These are phyloP conservation scores for Pandion haliaetus DNA, from an alignment of 2,113 vertebrate species.

Conservation along the genomic window DNA sequence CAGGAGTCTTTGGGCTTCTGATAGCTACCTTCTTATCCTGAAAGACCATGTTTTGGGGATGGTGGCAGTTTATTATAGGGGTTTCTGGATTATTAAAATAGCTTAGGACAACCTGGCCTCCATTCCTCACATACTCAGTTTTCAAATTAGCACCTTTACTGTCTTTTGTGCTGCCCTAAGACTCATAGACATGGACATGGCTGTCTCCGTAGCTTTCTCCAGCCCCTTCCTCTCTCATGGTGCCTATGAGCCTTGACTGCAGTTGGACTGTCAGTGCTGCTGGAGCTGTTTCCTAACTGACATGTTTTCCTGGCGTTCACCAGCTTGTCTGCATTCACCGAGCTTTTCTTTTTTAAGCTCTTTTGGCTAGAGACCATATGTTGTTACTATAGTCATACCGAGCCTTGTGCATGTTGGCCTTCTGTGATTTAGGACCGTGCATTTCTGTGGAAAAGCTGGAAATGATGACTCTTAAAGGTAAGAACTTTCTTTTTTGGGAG, in stretches of 20 bases:
- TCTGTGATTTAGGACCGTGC: conserved; percentile 19
- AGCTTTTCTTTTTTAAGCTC: conserved; percentile 24
- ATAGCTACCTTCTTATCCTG: neutral
- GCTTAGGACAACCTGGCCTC: neutral
- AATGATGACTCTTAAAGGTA: neutral
- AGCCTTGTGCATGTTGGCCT: neutral
- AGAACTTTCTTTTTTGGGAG: neutral
- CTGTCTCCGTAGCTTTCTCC: neutral
- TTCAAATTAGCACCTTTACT: neutral
- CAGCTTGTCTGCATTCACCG: neutral
- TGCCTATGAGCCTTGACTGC: neutral
- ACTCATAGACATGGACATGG: accelerated
- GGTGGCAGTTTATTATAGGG: neutral
- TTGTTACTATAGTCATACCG: neutral
- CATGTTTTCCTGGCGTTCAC: neutral
- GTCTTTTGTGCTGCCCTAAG: neutral
- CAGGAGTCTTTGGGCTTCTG: neutral
- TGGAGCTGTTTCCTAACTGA: neutral
- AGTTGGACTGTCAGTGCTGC: neutral
- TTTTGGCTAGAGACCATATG: neutral
- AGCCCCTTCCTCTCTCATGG: neutral
- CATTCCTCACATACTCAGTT: neutral
- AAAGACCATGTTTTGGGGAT: neutral
- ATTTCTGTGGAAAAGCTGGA: conserved; percentile 31
- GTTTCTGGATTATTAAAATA: neutral